Percentiles rank a stretch among this genome's conserved stretches.
phyloP scores from a whole-genome alignment of 2,113 vertebrate species.

The Ailuropoda melanoleuca region DNA sequence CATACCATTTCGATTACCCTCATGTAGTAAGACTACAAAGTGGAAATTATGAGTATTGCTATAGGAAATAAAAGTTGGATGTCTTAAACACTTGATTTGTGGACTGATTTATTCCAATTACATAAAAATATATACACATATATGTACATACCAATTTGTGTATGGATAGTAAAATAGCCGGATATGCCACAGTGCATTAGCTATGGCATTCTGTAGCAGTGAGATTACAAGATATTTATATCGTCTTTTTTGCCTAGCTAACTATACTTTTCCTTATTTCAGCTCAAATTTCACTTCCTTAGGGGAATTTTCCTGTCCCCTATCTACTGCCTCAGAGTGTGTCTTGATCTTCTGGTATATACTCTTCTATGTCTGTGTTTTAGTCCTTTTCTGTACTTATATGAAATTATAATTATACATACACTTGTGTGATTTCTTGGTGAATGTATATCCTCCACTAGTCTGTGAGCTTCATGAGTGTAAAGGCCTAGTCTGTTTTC shows the following conservation, averaged over 20 bases:
- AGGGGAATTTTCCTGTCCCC: not conserved
- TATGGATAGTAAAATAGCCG: not conserved
- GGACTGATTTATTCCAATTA: conserved; percentile 22
- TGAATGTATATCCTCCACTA: not conserved
- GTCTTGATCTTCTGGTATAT: conserved; percentile 11
- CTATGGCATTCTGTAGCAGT: not conserved
- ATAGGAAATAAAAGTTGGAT: conserved; percentile 34
- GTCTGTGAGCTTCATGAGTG: not conserved
- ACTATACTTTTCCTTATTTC: not conserved
- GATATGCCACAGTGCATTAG: not conserved
- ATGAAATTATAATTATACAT: not conserved
- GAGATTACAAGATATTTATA: not conserved
- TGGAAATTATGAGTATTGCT: not conserved
- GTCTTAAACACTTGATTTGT: conserved; percentile 10
- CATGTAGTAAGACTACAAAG: conserved; percentile 10
- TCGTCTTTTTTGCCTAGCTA: conserved; percentile 7
- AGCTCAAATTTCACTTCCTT: conserved; percentile 13
- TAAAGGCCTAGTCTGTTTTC: conserved; percentile 36
- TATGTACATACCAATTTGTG: not conserved
- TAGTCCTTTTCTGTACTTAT: not conserved
- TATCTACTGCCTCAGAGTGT: not conserved
- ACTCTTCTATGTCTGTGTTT: not conserved
- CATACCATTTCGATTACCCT: not conserved
- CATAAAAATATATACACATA: not conserved
- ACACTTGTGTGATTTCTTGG: not conserved